Evolutionary conservation across 2,888 invertebrate genomes (phyloP).

Genomic region (Oscheius myriophilus): DNA sequence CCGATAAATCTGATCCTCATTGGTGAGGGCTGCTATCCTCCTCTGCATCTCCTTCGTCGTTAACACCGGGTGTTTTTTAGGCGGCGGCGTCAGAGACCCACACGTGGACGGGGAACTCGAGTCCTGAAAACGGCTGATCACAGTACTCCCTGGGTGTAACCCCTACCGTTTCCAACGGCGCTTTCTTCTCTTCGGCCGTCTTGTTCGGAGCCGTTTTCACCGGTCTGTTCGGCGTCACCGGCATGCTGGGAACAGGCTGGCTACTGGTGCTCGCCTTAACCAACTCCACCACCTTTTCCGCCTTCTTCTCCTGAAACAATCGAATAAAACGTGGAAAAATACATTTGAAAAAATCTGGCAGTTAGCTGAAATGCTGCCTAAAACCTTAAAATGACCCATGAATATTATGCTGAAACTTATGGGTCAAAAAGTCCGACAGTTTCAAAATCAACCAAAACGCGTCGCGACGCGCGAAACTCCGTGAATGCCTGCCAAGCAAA

Average conservation of each 20-base stretch:
- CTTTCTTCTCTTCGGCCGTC: slow-evolving; percentile 13
- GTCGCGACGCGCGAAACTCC: no score
- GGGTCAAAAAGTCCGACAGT: no score
- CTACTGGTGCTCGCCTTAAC: no score
- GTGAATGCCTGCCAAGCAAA: no score
- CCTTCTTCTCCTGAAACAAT: no score
- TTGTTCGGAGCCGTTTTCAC: slow-evolving; percentile 21
- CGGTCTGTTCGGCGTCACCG: not conserved
- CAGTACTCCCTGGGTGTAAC: not conserved
- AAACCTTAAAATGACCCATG: no score
- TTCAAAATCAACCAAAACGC: no score
- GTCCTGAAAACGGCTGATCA: slow-evolving; percentile 19
- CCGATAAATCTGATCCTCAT: slow-evolving; percentile 29
- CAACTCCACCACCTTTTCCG: no score
- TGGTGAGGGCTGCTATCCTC: slow-evolving; percentile 21
- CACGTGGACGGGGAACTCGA: slow-evolving; percentile 19
- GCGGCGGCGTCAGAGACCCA: slow-evolving; percentile 17
- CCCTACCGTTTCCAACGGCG: slow-evolving; percentile 11
- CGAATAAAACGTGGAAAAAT: no score
- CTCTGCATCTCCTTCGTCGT: slow-evolving; percentile 23
- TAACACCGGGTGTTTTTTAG: not conserved
- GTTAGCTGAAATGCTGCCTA: no score
- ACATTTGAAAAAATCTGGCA: no score
- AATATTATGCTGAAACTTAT: no score
- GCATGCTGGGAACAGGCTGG: not conserved